Evolutionary conservation across 2,113 vertebrate genomes (phyloP), one percentile per base, ranked within the genome.

Genomic region (Ramphastos sulfuratus): DNA sequence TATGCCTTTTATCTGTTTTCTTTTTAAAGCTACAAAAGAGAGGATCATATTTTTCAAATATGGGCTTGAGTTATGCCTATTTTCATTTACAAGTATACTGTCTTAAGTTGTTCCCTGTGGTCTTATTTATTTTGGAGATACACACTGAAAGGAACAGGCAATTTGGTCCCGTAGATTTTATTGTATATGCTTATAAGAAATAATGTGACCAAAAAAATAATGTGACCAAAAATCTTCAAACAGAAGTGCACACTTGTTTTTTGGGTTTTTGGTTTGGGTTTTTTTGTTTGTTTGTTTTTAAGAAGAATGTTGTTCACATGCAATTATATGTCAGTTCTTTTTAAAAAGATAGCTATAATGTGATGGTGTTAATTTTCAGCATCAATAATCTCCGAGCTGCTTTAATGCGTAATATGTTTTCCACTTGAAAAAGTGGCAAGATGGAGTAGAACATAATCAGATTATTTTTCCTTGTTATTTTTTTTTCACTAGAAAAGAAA

Each of bases 1-100:
- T 20, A 75, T 79, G n/a, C 50, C 94, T 84, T 74, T 93, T 94
- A 94, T 80, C 56, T 74, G 42, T 67, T 76, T 92, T 77, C 35
- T 96, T 96, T 93, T 67, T 64, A 89, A 93, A 97, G 59, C 13
- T 94, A 15, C 15, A 72, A 87, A 93, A 70, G 4, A 69, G 35
- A 69, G 24, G n/a, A 64, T 58, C 7, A 48, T 42, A 31, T 77
- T 90, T 89, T 91, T 92, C 67, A 92, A 82, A 82, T 8, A 12
- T 65, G 66, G 18, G 39, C n/a, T 63, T 58, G 28, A 92, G 13
- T 92, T 82, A 85, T 19, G 21, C 19, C 12, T 28, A 52, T 50
- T 87, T 76, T 73, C 42, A 74, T 80, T 73, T 55, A 63, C 24
- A 37, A 69, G 33, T 79, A 17, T 12, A 33, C 6, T 74, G 59